Base-by-base conservation (phyloP, 2,797 vertebrate genomes). In the Rhadinocentrus ornatus region DNA sequence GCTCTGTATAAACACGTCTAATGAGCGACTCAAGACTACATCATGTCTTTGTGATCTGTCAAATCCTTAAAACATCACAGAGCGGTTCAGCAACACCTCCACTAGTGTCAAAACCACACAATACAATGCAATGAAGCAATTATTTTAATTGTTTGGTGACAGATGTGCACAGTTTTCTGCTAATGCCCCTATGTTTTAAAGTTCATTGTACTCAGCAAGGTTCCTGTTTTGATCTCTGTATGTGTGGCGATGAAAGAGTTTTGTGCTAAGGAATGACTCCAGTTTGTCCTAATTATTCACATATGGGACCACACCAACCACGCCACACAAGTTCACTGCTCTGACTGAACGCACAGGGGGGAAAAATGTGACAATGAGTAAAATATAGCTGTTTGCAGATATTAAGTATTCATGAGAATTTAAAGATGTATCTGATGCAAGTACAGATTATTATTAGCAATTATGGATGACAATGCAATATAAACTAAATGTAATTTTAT, bases 211-310 rank as follows among this genome's bases (percentile, higher is more conserved):
- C 52, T 52, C 70, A 74, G 79, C 66, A 58, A 69, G 66, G 76
- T 73, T 80, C 86, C 73, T 67, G 74, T 85, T 87, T 87, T 88
- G 81, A 89, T 82, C 84, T 84, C 77, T 39, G 61, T 46, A 0
- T 1, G 2, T 63, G 70, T 63, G 75, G 32, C 52, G 48, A 80
- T 84, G 66, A 88, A 88, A 85, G 79, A 39, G 69, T 67, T 88
- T 84, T 90, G 82, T 89, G 86, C 70, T 78, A 77, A 61, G 71
- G 80, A 87, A 85, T 84, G 86, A 81, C 83, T 89, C 64, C 78
- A 87, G 82, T 83, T 89, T 79, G 81, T 53, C 75, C 81, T 86
- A 90, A 91, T 93, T 89, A 90, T 84, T 90, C 82, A 80, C 90
- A 91, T 76, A 76, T 89, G 89, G 81, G 70, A 81, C 50, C 27